Conservation (phyloP, 2,113 vertebrate species). For the Hippopotamus amphibius region DNA sequence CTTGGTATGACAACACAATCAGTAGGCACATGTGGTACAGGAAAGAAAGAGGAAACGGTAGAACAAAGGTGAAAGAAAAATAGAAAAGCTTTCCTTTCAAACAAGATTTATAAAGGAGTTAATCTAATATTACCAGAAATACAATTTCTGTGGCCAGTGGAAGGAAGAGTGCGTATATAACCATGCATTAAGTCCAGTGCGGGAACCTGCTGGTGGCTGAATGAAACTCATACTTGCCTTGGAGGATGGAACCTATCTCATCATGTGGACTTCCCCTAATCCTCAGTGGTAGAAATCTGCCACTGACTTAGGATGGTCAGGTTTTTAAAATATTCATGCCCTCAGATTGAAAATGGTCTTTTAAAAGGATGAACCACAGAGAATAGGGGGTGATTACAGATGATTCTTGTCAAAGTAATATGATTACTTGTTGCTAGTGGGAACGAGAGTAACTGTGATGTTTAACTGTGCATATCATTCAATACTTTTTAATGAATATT, state of each 20-base stretch:
- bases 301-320: not conserved
- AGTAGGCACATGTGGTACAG: not conserved
- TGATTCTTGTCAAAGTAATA: not conserved
- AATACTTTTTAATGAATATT: slow-evolving; percentile 15
- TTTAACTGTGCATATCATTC: not conserved
- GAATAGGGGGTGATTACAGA: not conserved
- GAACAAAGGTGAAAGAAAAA: not conserved
- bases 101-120: not conserved
- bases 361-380: not conserved
- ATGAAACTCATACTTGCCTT: not conserved
- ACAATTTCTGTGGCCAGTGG: not conserved
- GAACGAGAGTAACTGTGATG: not conserved
- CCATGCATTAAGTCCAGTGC: not conserved
- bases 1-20: not conserved
- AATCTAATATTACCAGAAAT: slow-evolving; percentile 3
- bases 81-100: not conserved
- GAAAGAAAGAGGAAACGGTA: not conserved
- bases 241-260: not conserved
- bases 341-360: not conserved
- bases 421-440: not conserved
- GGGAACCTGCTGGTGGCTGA: not conserved
- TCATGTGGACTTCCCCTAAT: not conserved
- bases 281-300: not conserved
- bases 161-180: not conserved
- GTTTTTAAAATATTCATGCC: not conserved